Evolutionary conservation across 1,140 invertebrate genomes (phyloP).

Genomic region (Diprion similis): DNA sequence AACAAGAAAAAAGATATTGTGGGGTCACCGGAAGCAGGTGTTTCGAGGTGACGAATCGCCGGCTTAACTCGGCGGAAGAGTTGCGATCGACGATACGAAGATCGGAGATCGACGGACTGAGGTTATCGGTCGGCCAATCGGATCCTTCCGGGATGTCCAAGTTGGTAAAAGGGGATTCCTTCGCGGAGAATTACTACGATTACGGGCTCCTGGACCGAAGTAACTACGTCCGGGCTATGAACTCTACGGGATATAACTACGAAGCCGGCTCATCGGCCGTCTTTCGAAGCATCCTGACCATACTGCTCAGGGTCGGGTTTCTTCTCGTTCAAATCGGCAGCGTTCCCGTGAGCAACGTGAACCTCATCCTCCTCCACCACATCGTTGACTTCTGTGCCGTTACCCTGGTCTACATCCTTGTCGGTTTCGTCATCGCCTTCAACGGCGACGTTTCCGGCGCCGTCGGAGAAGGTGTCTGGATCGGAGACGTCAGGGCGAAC

Average conservation of each 20-base stretch:
- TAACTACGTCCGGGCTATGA: neutral
- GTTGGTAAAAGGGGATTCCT: neutral
- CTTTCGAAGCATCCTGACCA: conserved; percentile 29
- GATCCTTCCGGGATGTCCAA: neutral
- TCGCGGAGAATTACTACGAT: neutral
- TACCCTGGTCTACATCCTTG: conserved; percentile 31
- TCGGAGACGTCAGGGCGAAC: conserved; percentile 33
- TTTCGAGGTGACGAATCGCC: too few species aligned
- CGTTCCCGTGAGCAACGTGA: conserved; percentile 40
- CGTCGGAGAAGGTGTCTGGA: conserved; percentile 36
- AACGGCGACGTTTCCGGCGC: conserved; percentile 32
- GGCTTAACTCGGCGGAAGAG: too few species aligned
- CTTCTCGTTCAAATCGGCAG: conserved; percentile 37
- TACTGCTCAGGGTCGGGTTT: conserved; percentile 39
- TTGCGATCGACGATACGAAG: neutral
- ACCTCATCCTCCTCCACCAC: conserved; percentile 38
- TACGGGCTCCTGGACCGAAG: neutral
- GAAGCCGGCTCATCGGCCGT: neutral
- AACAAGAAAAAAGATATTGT: too few species aligned
- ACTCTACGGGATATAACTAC: neutral
- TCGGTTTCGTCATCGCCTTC: conserved; percentile 36
- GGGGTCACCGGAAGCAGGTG: too few species aligned
- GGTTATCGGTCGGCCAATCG: too few species aligned
- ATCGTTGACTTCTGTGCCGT: conserved; percentile 27
- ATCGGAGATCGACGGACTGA: too few species aligned